Evolutionary conservation across 2,888 invertebrate genomes (phyloP).

Genomic region (Euplexia lucipara): DNA sequence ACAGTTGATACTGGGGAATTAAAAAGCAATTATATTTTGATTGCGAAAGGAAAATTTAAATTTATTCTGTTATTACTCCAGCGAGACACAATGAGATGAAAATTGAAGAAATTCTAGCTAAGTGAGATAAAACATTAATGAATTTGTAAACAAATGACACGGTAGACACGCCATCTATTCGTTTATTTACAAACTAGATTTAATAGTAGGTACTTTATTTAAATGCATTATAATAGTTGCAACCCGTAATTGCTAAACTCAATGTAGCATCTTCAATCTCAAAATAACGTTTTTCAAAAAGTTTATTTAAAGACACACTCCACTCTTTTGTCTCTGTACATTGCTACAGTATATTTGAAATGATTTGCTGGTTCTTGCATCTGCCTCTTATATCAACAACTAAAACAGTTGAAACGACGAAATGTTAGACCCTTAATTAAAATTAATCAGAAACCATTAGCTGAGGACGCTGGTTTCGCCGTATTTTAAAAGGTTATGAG

Average conservation of each 20-base stretch:
- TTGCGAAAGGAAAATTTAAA: constrained; percentile 54
- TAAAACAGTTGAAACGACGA: background rate
- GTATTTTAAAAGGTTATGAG: constrained; percentile 47
- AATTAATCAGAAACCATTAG: constrained; percentile 15
- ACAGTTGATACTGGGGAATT: constrained; percentile 51
- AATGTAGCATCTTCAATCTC: constrained; percentile 7
- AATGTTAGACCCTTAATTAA: constrained; percentile 3
- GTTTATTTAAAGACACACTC: too few relatives aligned
- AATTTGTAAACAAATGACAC: constrained; percentile 17
- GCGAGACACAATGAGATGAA: constrained; percentile 49
- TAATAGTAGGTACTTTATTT: constrained; percentile 11
- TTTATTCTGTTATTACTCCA: constrained; percentile 40
- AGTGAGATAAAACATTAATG: constrained; percentile 35
- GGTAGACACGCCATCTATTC: constrained; percentile 2
- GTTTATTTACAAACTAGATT: constrained; percentile 25
- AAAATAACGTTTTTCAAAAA: background rate
- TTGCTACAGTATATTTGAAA: background rate
- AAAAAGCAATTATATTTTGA: constrained; percentile 62
- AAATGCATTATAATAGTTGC: constrained; percentile 25
- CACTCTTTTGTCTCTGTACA: fast-evolving
- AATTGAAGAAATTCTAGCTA: constrained; percentile 41
- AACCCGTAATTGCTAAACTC: constrained; percentile 3
- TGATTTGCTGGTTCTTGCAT: background rate
- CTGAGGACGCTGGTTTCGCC: constrained; percentile 9
- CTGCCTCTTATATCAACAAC: background rate